Evolutionary conservation across 2,797 vertebrate genomes (phyloP).

Genomic region (Ctenosaura bakeri): DNA sequence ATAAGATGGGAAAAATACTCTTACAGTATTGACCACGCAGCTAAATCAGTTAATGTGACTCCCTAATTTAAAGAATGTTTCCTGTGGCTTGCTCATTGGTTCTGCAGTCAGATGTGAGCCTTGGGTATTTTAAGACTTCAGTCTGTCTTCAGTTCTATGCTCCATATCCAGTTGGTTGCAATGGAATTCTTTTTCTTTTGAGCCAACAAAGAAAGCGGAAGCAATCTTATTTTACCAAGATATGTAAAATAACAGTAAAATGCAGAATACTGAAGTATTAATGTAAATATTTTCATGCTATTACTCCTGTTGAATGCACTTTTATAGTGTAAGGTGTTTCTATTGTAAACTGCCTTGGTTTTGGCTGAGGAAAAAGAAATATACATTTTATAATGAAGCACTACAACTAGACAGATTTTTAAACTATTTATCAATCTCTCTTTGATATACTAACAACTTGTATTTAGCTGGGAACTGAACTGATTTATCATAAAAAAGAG

Average conservation of each 20-base stretch:
- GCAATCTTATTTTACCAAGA: not conserved
- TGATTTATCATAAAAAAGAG: not conserved
- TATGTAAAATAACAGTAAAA: not conserved
- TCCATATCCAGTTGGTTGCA: not conserved
- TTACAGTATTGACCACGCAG: not conserved
- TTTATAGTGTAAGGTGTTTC: not conserved
- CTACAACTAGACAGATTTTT: not conserved
- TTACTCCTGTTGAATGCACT: not conserved
- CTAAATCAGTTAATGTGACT: not conserved
- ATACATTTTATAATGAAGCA: not conserved
- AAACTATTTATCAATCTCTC: not conserved
- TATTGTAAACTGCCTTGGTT: not conserved
- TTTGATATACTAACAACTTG: not conserved
- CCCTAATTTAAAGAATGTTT: not conserved
- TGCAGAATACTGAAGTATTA: not conserved
- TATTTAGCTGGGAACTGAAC: not conserved
- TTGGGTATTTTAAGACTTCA: not conserved
- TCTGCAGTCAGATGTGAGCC: not conserved
- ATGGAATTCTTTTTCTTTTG: not conserved
- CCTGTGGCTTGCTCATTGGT: not conserved
- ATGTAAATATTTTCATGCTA: not conserved
- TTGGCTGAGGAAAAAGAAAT: not conserved
- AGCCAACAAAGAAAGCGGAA: not conserved
- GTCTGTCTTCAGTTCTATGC: not conserved
- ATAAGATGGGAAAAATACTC: not conserved